phyloP scores from a whole-genome alignment of 2,113 vertebrate genomes.

The Pungitius pungitius region DNA sequence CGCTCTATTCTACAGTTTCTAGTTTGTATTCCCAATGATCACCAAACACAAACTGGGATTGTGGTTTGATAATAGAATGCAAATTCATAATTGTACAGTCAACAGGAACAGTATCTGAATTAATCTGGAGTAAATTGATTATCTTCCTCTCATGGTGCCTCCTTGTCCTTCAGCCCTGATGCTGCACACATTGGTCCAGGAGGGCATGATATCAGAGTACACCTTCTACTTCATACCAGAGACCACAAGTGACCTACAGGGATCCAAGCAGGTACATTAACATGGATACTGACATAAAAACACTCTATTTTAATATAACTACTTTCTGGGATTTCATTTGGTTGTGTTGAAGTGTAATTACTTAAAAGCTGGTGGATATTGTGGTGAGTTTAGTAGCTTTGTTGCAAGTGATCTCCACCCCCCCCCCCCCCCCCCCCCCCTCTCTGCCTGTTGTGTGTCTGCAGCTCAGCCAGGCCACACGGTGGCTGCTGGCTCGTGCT shows the following conservation, averaged over 20 bases:
- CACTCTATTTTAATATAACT: too few relatives aligned
- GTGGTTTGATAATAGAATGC: too few relatives aligned
- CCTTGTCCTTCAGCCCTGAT: conserved; percentile 82
- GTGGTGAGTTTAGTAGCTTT: not conserved
- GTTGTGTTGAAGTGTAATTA: not conserved
- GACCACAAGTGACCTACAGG: conserved; percentile 84
- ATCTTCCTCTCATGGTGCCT: conserved; percentile 20
- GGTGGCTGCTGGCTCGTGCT: conserved; percentile 85
- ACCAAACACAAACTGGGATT: not conserved
- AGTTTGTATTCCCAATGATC: not conserved
- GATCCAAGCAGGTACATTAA: conserved; percentile 83
- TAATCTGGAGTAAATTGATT: not conserved
- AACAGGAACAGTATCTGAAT: not conserved
- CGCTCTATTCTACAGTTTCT: too few relatives aligned
- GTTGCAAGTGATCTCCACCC: not conserved
- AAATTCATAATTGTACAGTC: too few relatives aligned
- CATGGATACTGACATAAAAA: not conserved
- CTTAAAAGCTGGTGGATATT: not conserved
- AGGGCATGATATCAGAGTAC: conserved; percentile 88
- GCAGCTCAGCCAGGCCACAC: conserved; percentile 84
- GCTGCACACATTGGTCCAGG: conserved; percentile 86
- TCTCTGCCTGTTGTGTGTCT: not conserved
- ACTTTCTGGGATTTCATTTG: not conserved
- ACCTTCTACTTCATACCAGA: conserved; percentile 83
- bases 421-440: not conserved